Conservation (phyloP, 2,797 vertebrate species). For the Amblyopsis hoosieri region DNA sequence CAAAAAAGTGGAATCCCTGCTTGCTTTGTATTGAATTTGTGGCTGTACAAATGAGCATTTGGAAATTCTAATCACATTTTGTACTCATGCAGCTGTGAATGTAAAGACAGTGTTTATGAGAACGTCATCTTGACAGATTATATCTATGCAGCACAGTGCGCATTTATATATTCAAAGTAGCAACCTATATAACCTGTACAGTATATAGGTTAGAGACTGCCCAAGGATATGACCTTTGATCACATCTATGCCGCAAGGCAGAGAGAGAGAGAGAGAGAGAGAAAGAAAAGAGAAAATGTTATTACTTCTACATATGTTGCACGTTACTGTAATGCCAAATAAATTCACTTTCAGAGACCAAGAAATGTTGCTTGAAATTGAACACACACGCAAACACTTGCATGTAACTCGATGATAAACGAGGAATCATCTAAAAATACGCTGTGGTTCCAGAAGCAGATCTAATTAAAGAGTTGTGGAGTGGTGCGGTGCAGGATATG, state of each 20-base stretch:
- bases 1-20: constrained; percentile 20
- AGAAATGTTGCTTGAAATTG: not conserved
- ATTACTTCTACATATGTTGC: not conserved
- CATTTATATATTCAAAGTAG: constrained; percentile 8
- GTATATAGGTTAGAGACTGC: not conserved
- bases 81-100: not conserved
- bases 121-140: not conserved
- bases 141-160: not conserved
- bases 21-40: constrained; percentile 17
- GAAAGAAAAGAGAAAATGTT: not conserved
- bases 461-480: constrained; percentile 57
- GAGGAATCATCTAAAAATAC: constrained; percentile 23
- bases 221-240: constrained; percentile 13
- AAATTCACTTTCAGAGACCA: too few species aligned
- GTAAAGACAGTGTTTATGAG: not conserved
- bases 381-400: not conserved
- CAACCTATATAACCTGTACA: not conserved
- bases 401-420: too few species aligned
- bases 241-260: not conserved
- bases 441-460: constrained; percentile 21
- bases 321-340: too few species aligned
- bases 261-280: not conserved
- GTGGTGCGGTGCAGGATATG: constrained; percentile 35
- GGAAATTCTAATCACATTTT: not conserved
- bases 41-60: constrained; percentile 2